phyloP scores from a whole-genome alignment of 2,797 vertebrate species.

The Orientallactaga sibirica region DNA sequence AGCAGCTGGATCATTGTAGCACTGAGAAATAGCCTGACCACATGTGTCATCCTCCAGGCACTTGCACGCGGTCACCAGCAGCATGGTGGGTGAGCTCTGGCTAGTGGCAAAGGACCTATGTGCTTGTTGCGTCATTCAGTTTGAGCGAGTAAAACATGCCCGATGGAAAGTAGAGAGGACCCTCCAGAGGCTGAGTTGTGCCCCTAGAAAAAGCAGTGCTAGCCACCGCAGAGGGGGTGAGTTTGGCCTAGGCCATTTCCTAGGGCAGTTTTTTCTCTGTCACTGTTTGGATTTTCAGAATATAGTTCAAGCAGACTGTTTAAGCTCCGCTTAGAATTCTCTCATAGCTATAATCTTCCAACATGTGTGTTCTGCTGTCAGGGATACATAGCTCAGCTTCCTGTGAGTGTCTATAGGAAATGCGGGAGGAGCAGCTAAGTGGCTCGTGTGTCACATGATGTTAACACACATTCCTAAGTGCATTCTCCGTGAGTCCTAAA shows the following conservation, averaged over 20 bases:
- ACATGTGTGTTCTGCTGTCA: slow-evolving; percentile 53
- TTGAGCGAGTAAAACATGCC: slow-evolving; percentile 31
- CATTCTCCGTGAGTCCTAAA: neutral
- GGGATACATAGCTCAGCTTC: slow-evolving; percentile 36
- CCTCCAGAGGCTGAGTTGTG: neutral
- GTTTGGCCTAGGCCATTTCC: slow-evolving; percentile 48
- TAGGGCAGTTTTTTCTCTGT: slow-evolving; percentile 59
- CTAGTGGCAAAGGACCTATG: no score
- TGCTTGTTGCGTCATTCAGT: slow-evolving; percentile 34
- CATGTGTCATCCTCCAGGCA: neutral
- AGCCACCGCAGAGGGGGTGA: slow-evolving; percentile 29
- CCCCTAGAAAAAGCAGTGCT: slow-evolving; percentile 55
- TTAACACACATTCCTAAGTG: slow-evolving; percentile 33
- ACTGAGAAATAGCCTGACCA: neutral
- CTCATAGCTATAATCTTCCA: slow-evolving; percentile 39
- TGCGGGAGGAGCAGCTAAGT: slow-evolving; percentile 55
- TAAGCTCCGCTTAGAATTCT: slow-evolving; percentile 55
- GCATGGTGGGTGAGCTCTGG: no score
- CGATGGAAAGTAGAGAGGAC: neutral
- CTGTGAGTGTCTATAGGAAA: slow-evolving; percentile 24
- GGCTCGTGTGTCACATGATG: slow-evolving; percentile 24
- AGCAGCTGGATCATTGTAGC: neutral
- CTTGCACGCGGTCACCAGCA: neutral
- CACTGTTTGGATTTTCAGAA: slow-evolving; percentile 64
- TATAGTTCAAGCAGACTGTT: slow-evolving; percentile 60